Conservation (phyloP, 2,113 vertebrate species). For the Seriola aureovittata region DNA sequence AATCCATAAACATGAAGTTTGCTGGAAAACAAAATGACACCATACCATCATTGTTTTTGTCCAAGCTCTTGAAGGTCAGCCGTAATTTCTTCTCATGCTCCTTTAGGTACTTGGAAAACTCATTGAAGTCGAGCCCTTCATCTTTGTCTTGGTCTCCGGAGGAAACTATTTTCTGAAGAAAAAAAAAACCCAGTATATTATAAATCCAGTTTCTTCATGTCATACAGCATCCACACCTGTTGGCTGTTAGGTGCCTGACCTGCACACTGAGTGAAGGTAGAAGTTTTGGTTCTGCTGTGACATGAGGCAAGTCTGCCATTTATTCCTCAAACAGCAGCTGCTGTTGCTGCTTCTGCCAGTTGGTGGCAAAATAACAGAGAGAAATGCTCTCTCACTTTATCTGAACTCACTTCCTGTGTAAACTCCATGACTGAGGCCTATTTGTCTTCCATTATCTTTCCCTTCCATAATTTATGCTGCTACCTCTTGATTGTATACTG, state of each 20-base stretch:
- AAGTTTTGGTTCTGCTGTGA: constrained; percentile 8
- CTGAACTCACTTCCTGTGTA: not conserved
- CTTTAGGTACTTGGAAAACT: constrained; percentile 93
- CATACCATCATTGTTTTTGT: constrained; percentile 95
- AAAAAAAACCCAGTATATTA: constrained; percentile 1
- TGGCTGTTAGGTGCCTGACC: not conserved
- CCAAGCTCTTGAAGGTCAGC: constrained; percentile 94
- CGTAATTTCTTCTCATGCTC: constrained; percentile 96
- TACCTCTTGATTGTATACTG: not conserved
- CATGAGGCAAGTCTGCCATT: not conserved
- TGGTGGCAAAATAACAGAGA: constrained; percentile 15
- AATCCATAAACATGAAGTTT: not conserved
- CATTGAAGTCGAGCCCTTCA: constrained; percentile 89
- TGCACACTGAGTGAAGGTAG: not conserved
- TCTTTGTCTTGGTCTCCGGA: constrained; percentile 91
- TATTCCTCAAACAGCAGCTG: constrained; percentile 3
- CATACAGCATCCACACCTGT: not conserved
- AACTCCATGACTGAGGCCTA: not conserved
- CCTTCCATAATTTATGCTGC: not conserved
- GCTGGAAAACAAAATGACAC: not conserved
- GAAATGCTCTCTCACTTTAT: not conserved
- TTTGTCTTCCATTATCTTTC: not conserved
- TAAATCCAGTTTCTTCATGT: not conserved
- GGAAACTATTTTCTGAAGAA: constrained; percentile 90
- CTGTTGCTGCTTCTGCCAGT: not conserved